A percentile compares a stretch with the other conserved stretches of the same genome.
phyloP scores from a whole-genome alignment of 2,113 vertebrate species.

The Crypturellus undulatus region DNA sequence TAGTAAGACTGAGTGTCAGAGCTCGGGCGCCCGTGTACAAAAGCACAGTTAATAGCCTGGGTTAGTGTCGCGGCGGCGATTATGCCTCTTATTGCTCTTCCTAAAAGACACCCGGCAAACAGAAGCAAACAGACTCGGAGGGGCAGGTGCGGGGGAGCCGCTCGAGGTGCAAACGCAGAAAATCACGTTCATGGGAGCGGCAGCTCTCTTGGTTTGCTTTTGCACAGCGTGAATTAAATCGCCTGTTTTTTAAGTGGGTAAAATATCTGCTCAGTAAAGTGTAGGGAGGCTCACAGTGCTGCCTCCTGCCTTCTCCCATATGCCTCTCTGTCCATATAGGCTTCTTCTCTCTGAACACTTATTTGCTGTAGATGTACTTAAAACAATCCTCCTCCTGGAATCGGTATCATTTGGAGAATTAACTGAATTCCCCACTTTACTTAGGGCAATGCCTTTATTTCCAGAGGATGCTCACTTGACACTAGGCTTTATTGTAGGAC shows the following conservation, averaged over 20 bases:
- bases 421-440: not conserved
- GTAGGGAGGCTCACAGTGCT: not conserved
- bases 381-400: not conserved
- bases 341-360: not conserved
- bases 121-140: conserved; percentile 25
- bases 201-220: not conserved
- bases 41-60: conserved; percentile 34
- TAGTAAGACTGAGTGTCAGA: conserved; percentile 53
- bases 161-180: not conserved
- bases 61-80: not conserved
- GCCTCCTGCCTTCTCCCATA: not conserved
- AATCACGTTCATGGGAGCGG: not conserved
- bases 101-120: not conserved
- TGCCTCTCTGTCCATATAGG: not conserved
- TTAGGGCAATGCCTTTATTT: not conserved
- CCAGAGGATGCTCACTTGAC: not conserved
- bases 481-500: not conserved
- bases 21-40: conserved; percentile 5
- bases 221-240: not conserved
- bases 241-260: not conserved
- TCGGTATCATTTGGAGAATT: not conserved
- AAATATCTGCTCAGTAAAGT: not conserved
- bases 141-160: not conserved
- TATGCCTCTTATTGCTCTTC: not conserved
- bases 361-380: not conserved